Percentiles rank a stretch among this genome's conserved stretches.
phyloP scores from a whole-genome alignment of 2,113 vertebrate species.

The Cranoglanis bouderius region DNA sequence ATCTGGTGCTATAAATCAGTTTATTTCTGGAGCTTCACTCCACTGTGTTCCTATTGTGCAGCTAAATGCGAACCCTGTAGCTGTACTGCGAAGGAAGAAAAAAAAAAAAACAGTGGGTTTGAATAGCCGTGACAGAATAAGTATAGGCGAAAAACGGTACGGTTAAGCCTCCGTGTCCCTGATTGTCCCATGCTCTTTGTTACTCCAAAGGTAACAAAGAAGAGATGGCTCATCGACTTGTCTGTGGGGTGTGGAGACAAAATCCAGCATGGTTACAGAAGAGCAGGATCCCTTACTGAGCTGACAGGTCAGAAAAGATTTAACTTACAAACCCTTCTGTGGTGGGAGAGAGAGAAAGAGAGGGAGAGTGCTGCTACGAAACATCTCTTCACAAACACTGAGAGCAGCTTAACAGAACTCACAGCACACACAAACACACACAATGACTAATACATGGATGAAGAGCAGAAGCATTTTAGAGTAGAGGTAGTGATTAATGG shows the following conservation, averaged over 20 bases:
- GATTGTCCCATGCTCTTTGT: neutral
- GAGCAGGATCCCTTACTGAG: neutral
- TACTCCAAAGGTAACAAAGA: neutral
- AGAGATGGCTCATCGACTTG: neutral
- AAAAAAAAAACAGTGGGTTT: neutral
- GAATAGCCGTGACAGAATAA: neutral
- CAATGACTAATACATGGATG: neutral
- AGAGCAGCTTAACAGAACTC: neutral
- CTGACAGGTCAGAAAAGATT: neutral
- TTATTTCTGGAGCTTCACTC: slow-evolving; percentile 12
- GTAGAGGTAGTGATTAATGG: neutral
- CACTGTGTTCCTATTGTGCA: neutral
- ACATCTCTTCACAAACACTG: neutral
- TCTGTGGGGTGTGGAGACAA: neutral
- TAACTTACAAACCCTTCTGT: neutral
- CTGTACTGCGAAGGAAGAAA: neutral
- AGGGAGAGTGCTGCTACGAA: neutral
- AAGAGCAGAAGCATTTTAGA: neutral
- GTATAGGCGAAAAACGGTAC: neutral
- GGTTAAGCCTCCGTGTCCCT: neutral
- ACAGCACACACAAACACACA: slow-evolving; percentile 3
- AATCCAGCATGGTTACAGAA: neutral
- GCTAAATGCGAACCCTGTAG: slow-evolving; percentile 5
- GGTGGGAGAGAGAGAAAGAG: neutral
- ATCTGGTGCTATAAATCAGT: slow-evolving; percentile 25